These are phyloP conservation scores for Sphenodon punctatus DNA, from an alignment of 2,797 vertebrate species.

Conservation along the genomic window DNA sequence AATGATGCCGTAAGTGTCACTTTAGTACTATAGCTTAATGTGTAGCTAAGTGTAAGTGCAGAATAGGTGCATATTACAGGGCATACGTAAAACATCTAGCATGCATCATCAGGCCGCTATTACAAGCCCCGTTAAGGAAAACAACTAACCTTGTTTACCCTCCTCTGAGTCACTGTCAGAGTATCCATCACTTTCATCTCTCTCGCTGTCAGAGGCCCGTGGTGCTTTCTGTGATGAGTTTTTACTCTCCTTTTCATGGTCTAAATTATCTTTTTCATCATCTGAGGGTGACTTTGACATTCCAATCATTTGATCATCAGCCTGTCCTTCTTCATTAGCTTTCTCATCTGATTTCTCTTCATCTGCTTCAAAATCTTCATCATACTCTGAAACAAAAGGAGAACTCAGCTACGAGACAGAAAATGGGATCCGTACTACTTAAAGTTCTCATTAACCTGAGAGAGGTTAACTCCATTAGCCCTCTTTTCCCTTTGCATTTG, in stretches of 20 bases:
- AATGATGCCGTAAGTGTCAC: neutral
- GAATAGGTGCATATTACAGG: neutral
- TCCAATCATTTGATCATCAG: conserved; percentile 62
- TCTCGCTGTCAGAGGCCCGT: conserved; percentile 39
- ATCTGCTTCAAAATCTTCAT: conserved; percentile 93
- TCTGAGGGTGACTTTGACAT: conserved; percentile 64
- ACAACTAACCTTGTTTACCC: conserved; percentile 71
- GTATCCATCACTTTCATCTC: conserved; percentile 41
- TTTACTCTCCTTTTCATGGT: conserved; percentile 44
- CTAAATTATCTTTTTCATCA: conserved; percentile 58
- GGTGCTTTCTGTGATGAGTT: conserved; percentile 43
- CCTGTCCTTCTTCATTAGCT: conserved; percentile 60
- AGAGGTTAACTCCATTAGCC: conserved; percentile 19
- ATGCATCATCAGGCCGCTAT: neutral
- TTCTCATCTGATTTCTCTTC: conserved; percentile 80
- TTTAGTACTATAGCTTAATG: neutral
- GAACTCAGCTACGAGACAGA: conserved; percentile 25
- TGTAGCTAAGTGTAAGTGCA: neutral
- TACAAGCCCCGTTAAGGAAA: neutral
- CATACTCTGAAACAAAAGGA: conserved; percentile 82
- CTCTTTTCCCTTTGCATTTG: conserved; percentile 20
- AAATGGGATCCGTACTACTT: conserved; percentile 32
- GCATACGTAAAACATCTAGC: neutral
- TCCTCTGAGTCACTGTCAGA: conserved; percentile 73
- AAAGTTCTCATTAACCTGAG: conserved; percentile 25